Conservation (phyloP, 2,888 invertebrate genomes). For the Ophion slaviceki region DNA sequence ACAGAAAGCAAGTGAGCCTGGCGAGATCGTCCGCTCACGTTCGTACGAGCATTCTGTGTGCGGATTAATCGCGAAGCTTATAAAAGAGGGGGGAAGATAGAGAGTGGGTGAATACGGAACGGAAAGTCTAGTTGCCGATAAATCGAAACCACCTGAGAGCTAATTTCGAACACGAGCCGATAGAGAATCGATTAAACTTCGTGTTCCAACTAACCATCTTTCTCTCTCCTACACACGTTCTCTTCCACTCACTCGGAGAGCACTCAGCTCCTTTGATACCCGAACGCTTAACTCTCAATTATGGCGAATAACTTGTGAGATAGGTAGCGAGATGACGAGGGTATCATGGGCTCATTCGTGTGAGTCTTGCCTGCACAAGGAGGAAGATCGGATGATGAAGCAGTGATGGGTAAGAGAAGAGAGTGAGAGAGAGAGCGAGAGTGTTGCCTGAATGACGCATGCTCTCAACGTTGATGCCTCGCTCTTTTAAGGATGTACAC, state of each 20-base stretch:
- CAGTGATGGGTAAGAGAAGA: background rate
- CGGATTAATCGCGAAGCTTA: conserved; percentile 61
- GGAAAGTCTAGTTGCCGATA: conserved; percentile 59
- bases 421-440: conserved; percentile 8
- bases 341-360: conserved; percentile 20
- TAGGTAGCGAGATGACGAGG: conserved; percentile 28
- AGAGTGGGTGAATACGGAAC: conserved; percentile 27
- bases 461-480: conserved; percentile 47
- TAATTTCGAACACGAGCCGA: conserved; percentile 65
- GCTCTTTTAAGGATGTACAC: background rate
- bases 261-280: conserved; percentile 55
- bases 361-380: conserved; percentile 19
- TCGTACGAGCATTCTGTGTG: conserved; percentile 22
- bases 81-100: conserved; percentile 7
- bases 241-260: background rate
- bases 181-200: conserved; percentile 64
- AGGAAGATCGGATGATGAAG: conserved; percentile 21
- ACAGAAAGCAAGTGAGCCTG: conserved; percentile 2
- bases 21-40: conserved; percentile 12
- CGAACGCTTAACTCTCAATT: conserved; percentile 65
- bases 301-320: conserved; percentile 59
- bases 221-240: background rate
- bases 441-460: conserved; percentile 8
- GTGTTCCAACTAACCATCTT: background rate
- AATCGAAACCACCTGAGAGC: conserved; percentile 66